Evolutionary conservation across 2,797 vertebrate genomes (phyloP).

Genomic region (Fistularia commersonii): DNA sequence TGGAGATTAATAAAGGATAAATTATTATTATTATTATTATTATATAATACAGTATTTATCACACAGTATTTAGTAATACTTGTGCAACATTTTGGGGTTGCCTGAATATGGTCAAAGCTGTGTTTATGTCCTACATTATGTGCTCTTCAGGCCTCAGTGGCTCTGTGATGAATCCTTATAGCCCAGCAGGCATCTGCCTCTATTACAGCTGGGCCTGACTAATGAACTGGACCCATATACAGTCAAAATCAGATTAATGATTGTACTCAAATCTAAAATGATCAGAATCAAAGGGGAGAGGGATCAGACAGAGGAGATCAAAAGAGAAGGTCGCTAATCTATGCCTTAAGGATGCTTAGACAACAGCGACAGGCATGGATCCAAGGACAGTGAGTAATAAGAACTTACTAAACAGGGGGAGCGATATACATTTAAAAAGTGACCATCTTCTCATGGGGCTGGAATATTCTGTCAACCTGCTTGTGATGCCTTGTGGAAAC

Average conservation of each 20-base stretch:
- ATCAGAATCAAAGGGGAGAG: conserved; percentile 22
- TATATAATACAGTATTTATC: no score
- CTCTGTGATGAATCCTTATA: conserved; percentile 68
- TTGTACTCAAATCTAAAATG: conserved; percentile 67
- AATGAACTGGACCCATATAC: conserved; percentile 73
- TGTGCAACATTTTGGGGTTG: not conserved
- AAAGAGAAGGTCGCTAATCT: conserved; percentile 27
- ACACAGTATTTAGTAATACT: no score
- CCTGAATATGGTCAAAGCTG: conserved; percentile 6
- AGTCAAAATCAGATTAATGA: conserved; percentile 73
- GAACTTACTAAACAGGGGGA: conserved; percentile 17
- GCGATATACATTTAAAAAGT: conserved; percentile 36
- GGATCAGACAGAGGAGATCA: no score
- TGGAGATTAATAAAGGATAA: no score
- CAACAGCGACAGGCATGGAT: conserved; percentile 39
- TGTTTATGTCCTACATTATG: conserved; percentile 26
- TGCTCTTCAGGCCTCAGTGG: conserved; percentile 72
- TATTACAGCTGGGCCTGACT: conserved; percentile 66
- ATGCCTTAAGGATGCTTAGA: conserved; percentile 48
- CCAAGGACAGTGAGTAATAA: conserved; percentile 53
- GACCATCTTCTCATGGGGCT: conserved; percentile 21
- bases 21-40: no score
- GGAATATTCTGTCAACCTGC: conserved; percentile 33
- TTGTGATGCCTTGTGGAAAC: conserved; percentile 42
- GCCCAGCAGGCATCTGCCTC: conserved; percentile 68